Evolutionary conservation across 2,113 vertebrate species (phyloP).

Genomic region (Rutilus rutilus): DNA sequence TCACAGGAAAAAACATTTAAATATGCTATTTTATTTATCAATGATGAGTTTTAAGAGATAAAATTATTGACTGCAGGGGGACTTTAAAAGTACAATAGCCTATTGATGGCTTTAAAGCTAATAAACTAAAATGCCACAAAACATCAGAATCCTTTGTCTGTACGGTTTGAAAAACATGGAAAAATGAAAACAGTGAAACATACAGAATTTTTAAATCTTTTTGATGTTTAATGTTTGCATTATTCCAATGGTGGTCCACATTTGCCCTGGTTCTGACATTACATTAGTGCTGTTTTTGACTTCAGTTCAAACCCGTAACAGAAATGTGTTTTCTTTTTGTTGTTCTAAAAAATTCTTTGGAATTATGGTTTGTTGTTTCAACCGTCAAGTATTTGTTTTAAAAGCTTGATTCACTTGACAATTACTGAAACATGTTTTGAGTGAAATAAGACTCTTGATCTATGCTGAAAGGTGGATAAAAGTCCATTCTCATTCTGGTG

Average conservation of each 20-base stretch:
- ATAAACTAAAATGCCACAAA: background rate
- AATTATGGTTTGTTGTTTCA: constrained; percentile 8
- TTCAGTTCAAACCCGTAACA: background rate
- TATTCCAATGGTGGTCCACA: background rate
- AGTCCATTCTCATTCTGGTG: background rate
- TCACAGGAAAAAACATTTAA: too few species aligned
- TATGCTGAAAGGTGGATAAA: background rate
- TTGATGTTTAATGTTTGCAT: constrained; percentile 4
- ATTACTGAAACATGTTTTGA: background rate
- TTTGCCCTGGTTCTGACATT: background rate
- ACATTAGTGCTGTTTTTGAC: constrained; percentile 2
- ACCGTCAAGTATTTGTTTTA: background rate
- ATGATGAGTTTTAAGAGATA: too few species aligned
- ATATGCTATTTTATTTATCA: too few species aligned
- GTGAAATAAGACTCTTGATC: background rate
- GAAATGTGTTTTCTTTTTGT: background rate
- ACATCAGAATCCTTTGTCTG: background rate
- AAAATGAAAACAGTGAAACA: background rate
- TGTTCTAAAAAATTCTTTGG: background rate
- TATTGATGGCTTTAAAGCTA: background rate
- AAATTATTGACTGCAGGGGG: too few species aligned
- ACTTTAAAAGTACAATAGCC: background rate
- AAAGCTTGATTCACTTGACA: background rate
- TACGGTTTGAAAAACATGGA: background rate
- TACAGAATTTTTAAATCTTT: background rate